Evolutionary conservation across 2,888 invertebrate genomes (phyloP).

Genomic region (Taenaris catops): DNA sequence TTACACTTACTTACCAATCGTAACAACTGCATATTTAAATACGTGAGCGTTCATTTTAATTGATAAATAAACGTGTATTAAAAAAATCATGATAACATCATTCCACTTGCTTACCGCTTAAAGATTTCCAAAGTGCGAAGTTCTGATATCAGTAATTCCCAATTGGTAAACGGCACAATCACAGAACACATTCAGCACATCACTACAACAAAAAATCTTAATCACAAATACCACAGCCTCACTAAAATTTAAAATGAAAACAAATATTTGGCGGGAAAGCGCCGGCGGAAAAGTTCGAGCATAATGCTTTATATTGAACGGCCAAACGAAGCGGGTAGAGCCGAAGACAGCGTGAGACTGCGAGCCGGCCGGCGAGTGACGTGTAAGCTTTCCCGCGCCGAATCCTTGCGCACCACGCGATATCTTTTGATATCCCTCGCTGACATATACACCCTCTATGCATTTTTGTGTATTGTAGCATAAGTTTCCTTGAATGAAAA

Average conservation of each 20-base stretch:
- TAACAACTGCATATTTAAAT: too few relatives aligned
- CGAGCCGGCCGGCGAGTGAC: conserved; percentile 47
- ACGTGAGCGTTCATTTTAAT: too few relatives aligned
- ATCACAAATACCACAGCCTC: conserved; percentile 40
- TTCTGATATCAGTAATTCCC: conserved; percentile 38
- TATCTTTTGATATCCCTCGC: conserved; percentile 41
- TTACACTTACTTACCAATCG: too few relatives aligned
- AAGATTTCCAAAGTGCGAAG: conserved; percentile 13
- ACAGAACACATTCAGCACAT: conserved; percentile 38
- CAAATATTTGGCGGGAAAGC: conserved; percentile 56
- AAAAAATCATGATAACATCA: too few relatives aligned
- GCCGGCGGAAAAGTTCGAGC: conserved; percentile 64
- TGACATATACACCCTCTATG: conserved; percentile 38
- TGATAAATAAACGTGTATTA: too few relatives aligned
- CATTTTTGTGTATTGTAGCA: conserved; percentile 18
- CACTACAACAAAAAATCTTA: conserved; percentile 29
- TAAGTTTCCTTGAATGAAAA: too few relatives aligned
- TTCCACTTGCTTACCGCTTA: conserved; percentile 23
- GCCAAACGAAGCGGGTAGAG: conserved; percentile 39
- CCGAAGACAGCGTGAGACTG: conserved; percentile 50
- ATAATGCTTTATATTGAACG: conserved; percentile 27
- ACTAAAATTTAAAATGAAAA: conserved; percentile 30
- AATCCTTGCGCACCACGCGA: conserved; percentile 55
- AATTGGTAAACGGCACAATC: conserved; percentile 29
- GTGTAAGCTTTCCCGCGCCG: conserved; percentile 54